Evolutionary conservation across 2,797 vertebrate genomes (phyloP).

Genomic region (Petrocephalus sullivani): DNA sequence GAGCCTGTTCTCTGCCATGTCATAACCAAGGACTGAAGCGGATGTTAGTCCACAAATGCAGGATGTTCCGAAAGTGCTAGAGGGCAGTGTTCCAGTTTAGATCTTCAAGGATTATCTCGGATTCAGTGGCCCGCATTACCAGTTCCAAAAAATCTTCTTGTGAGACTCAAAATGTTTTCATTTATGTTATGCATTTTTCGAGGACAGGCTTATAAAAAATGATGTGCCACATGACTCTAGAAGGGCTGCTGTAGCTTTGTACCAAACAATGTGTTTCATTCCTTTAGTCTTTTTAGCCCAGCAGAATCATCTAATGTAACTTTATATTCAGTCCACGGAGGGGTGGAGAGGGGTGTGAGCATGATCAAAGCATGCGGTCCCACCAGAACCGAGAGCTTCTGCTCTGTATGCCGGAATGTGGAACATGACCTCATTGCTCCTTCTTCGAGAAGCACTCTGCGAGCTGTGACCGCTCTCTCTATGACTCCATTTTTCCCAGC

Average conservation of each 20-base stretch:
- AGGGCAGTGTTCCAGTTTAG: background rate
- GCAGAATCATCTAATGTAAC: background rate
- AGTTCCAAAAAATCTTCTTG: background rate
- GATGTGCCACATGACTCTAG: background rate
- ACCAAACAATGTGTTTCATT: slow-evolving; percentile 4
- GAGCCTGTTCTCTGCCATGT: background rate
- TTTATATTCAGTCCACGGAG: background rate
- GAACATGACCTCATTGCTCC: slow-evolving; percentile 1
- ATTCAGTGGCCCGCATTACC: background rate
- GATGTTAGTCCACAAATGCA: background rate
- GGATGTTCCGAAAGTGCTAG: background rate
- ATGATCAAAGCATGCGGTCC: background rate
- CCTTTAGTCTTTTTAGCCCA: background rate
- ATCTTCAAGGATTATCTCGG: background rate
- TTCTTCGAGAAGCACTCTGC: background rate
- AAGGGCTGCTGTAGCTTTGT: background rate
- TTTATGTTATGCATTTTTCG: background rate
- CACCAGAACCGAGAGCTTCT: background rate
- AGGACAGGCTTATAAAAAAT: background rate
- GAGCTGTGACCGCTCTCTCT: background rate
- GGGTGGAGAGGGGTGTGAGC: background rate
- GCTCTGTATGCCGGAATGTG: background rate
- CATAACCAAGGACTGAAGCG: background rate
- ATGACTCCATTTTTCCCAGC: background rate
- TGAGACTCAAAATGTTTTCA: background rate